These are phyloP conservation scores for Donacobius atricapilla DNA, from an alignment of 2,113 vertebrate species.

Conservation along the genomic window DNA sequence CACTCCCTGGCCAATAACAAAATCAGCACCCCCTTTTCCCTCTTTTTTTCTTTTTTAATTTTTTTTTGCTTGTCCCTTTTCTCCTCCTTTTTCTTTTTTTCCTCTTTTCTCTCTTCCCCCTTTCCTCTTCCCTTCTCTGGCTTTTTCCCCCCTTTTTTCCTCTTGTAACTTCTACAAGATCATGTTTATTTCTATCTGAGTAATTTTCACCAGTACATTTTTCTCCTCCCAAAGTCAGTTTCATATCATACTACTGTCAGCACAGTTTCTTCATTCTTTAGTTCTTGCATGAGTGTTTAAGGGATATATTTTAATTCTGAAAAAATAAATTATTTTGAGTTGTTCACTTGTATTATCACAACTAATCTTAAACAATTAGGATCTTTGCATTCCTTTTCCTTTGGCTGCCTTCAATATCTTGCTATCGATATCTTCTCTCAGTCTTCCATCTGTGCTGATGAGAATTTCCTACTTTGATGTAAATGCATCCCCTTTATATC, in stretches of 20 bases:
- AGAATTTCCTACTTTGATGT: not conserved
- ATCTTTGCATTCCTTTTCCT: not conserved
- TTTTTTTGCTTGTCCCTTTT: not conserved
- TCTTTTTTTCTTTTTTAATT: not conserved
- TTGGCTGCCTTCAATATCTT: not conserved
- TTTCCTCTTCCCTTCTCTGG: not conserved
- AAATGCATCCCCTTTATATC: not conserved
- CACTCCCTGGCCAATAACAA: not conserved
- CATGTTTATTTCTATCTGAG: rapidly evolving
- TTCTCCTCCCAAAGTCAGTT: not conserved
- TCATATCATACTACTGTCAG: not conserved
- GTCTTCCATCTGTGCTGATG: not conserved
- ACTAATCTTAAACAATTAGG: not conserved
- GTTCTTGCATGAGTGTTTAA: not conserved
- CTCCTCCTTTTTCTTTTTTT: not conserved
- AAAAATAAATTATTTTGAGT: not conserved
- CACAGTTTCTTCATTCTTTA: not conserved
- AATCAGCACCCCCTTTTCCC: not conserved
- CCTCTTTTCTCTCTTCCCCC: rapidly evolving
- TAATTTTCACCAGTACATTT: not conserved
- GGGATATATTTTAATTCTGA: not conserved
- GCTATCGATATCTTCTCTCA: not conserved
- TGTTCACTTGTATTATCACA: not conserved
- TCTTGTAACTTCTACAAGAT: not conserved
- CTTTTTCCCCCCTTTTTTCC: not conserved